Evolutionary conservation across 92 coral and sea anemone species (phyloP), one percentile per base, ranked within the genome.

Genomic region (Actinernus sp.): DNA sequence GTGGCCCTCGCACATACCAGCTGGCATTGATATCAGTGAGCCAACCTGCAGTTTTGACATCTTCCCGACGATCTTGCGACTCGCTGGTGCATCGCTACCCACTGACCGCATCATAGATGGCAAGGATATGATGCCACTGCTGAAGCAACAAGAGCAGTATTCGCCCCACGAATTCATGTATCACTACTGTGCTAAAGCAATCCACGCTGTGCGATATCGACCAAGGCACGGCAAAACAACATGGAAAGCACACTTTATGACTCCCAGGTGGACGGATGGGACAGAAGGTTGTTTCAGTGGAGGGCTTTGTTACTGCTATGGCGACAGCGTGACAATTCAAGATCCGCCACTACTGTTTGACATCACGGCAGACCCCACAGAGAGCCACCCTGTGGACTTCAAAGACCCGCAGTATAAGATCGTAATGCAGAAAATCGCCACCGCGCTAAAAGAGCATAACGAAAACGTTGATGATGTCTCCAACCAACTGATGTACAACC

Each of bases 191-290:
- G 93, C 85, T 5, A 73, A 71, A 56, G 68, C 65, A 14, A 60
- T 92, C 55, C 97, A 92, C 50, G 93, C 97, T 8, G 92, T 82
- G n/a, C 84, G 97, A n/a, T 92, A 87, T 48, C 79, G 86, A 13
- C 91, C 93, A 2, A 63, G 77, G 21, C 49, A 68, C 6, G 89
- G 88, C 2, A 13, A 31, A 26, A 28, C 73, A 23, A 66, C 79
- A 18, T 92, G 93, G 93, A 92, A 92, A 58, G 97, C 93, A 19
- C 92, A 81, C 51, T 83, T 77, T 17, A 76, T 66, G 65, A 92
- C 93, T 10, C 82, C 97, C 2, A 83, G 46, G 27, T 92, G 86
- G 76, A 25, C 58, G 2, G 65, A 67, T 0, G 93, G 86, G 21
- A 82, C 66, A 34, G 86, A 91, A 4, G 61, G 31, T 0, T 91